Conservation (phyloP, 1,140 invertebrate genomes). For the Drosophila serrata region DNA sequence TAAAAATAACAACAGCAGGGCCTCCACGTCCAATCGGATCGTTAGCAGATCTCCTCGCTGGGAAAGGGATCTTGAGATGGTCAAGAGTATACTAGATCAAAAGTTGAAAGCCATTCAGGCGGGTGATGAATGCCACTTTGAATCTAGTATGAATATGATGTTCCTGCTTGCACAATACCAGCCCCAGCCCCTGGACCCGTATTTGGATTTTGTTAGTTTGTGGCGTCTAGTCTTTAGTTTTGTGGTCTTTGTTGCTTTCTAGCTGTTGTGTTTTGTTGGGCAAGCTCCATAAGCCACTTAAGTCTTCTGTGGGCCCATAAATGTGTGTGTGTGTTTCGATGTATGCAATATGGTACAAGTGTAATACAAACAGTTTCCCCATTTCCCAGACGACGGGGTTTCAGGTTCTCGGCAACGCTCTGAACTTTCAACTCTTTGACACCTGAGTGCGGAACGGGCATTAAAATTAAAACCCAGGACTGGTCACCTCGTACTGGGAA, state of each 20-base stretch:
- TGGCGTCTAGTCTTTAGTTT: conserved; percentile 29
- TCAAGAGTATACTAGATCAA: conserved; percentile 56
- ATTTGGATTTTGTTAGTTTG: conserved; percentile 26
- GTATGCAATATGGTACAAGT: conserved; percentile 35
- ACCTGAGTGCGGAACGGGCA: conserved; percentile 24
- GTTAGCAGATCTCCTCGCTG: conserved; percentile 26
- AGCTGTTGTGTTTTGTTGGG: conserved; percentile 22
- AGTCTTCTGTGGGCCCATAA: conserved; percentile 29
- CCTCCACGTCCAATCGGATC: conserved; percentile 16
- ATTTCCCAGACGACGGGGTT: conserved; percentile 31
- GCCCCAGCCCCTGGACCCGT: conserved; percentile 1
- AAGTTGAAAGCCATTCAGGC: conserved; percentile 48
- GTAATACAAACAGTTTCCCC: conserved; percentile 42
- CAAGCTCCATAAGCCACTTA: conserved; percentile 57
- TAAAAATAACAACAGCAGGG: conserved; percentile 56
- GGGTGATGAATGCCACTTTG: conserved; percentile 48
- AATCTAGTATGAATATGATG: conserved; percentile 17
- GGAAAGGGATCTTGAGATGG: conserved; percentile 39
- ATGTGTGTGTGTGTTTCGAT: conserved; percentile 12
- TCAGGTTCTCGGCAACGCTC: conserved; percentile 46
- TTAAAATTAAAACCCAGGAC: conserved; percentile 30
- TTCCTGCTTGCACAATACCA: conserved; percentile 34
- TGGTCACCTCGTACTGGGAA: conserved; percentile 8
- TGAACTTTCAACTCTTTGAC: conserved; percentile 52
- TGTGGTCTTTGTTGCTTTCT: conserved; percentile 14